Percentiles rank a stretch among this genome's conserved stretches.
phyloP scores from a whole-genome alignment of 2,797 vertebrate species.

The Galago senegalensis region DNA sequence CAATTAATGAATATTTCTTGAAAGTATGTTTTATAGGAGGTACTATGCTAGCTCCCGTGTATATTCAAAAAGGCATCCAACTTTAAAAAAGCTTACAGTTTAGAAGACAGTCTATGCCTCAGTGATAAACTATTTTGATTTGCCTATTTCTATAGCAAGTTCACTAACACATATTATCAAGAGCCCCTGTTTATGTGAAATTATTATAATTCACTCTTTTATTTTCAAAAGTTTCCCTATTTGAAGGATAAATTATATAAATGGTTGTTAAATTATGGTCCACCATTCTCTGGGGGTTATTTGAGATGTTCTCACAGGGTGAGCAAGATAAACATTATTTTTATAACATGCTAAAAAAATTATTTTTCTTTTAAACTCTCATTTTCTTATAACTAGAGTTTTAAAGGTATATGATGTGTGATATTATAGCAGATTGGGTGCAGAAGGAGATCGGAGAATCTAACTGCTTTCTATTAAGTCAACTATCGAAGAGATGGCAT shows the following conservation, averaged over 20 bases:
- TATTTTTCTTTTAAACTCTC: constrained; percentile 33
- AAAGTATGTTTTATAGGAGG: not conserved
- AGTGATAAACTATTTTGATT: constrained; percentile 37
- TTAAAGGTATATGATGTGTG: constrained; percentile 1
- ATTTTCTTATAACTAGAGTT: constrained; percentile 42
- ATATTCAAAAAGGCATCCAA: not conserved
- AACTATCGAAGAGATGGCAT: constrained; percentile 37
- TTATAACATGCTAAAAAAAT: constrained; percentile 33
- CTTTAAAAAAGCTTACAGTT: not conserved
- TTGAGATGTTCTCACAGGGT: constrained; percentile 9
- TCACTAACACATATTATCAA: not conserved
- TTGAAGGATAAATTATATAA: constrained; percentile 16
- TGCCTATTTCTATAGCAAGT: not conserved
- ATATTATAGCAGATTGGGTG: constrained; percentile 15
- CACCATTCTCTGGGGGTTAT: not conserved
- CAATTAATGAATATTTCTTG: constrained; percentile 1
- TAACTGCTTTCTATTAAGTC: constrained; percentile 43
- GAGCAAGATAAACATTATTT: constrained; percentile 52
- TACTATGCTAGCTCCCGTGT: not conserved
- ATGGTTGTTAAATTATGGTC: not conserved
- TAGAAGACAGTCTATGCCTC: not conserved
- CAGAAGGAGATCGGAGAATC: constrained; percentile 30
- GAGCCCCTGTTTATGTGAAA: not conserved
- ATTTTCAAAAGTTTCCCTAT: not conserved
- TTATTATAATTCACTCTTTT: not conserved